phyloP scores from a whole-genome alignment of 2,888 invertebrate genomes.

The Troides aeacus region DNA sequence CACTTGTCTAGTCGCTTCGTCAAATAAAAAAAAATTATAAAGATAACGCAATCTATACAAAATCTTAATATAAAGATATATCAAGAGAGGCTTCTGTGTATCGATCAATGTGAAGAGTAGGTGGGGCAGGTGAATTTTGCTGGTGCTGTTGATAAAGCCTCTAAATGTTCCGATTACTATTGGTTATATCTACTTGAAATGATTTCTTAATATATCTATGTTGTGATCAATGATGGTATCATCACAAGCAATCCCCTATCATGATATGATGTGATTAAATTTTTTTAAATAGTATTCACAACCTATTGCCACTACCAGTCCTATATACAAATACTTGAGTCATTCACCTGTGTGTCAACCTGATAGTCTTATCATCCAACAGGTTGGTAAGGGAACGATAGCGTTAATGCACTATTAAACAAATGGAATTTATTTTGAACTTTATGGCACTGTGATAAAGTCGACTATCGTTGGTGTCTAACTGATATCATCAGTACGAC shows the following conservation, averaged over 20 bases:
- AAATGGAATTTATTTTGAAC: background rate
- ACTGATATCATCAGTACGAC: background rate
- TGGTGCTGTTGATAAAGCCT: conserved; percentile 7
- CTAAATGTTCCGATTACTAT: conserved; percentile 8
- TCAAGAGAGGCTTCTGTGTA: conserved; percentile 18
- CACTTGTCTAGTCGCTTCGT: too few species aligned
- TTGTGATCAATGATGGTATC: background rate
- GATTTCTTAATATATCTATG: conserved; percentile 11
- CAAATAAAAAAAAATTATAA: background rate
- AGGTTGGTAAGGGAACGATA: conserved; percentile 29
- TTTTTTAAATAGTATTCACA: conserved; percentile 48
- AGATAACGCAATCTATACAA: background rate
- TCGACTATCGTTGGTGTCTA: background rate
- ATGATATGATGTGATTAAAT: conserved; percentile 43
- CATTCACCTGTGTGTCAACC: conserved; percentile 63
- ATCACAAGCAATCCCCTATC: too few species aligned
- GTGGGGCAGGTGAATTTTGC: conserved; percentile 13
- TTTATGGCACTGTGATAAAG: background rate
- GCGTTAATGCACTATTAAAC: conserved; percentile 11
- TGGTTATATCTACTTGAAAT: conserved; percentile 20
- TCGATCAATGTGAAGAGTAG: conserved; percentile 5
- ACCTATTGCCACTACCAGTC: conserved; percentile 46
- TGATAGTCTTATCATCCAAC: conserved; percentile 33
- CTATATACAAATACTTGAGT: conserved; percentile 54
- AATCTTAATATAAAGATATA: conserved; percentile 15